Evolutionary conservation across 1,140 invertebrate genomes (phyloP).

Genomic region (Dendroctonus ponderosae): DNA sequence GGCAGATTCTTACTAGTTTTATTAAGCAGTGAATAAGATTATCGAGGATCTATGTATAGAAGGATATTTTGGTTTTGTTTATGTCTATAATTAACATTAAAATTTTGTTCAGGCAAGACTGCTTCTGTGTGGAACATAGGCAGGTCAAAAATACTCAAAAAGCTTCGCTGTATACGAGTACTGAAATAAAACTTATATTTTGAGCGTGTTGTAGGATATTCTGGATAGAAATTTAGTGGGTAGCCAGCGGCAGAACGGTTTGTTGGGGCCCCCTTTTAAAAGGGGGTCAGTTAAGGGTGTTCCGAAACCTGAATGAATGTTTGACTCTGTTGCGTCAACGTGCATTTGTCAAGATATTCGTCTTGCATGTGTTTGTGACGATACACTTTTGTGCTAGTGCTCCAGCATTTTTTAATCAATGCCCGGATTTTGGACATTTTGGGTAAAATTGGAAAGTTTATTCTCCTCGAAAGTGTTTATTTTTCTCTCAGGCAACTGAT

Average conservation of each 20-base stretch:
- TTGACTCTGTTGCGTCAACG: slow-evolving; percentile 1
- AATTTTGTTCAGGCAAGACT: slow-evolving; percentile 50
- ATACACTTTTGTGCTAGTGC: slow-evolving; percentile 26
- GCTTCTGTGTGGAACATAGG: slow-evolving; percentile 43
- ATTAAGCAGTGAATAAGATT: slow-evolving; percentile 14
- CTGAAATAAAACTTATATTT: slow-evolving; percentile 54
- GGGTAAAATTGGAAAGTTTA: not conserved
- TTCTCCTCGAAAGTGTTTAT: no score
- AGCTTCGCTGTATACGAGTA: slow-evolving; percentile 50
- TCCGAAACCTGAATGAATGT: slow-evolving; percentile 6
- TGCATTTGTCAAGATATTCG: slow-evolving; percentile 9
- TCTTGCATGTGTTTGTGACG: slow-evolving; percentile 18
- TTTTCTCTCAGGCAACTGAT: no score
- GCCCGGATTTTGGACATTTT: slow-evolving; percentile 22
- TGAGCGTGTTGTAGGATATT: slow-evolving; percentile 48
- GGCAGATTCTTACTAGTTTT: no score
- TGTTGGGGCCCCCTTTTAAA: slow-evolving; percentile 29
- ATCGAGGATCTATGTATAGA: slow-evolving; percentile 50
- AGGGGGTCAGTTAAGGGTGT: slow-evolving; percentile 17
- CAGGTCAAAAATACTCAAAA: slow-evolving; percentile 53
- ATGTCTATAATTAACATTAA: slow-evolving; percentile 53
- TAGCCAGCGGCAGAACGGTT: slow-evolving; percentile 42
- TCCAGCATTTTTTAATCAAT: slow-evolving; percentile 1
- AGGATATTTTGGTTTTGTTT: slow-evolving; percentile 52
- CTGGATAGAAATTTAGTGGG: slow-evolving; percentile 50